Conservation (phyloP, 2,113 vertebrate species). For the Melanocharis versteri region DNA sequence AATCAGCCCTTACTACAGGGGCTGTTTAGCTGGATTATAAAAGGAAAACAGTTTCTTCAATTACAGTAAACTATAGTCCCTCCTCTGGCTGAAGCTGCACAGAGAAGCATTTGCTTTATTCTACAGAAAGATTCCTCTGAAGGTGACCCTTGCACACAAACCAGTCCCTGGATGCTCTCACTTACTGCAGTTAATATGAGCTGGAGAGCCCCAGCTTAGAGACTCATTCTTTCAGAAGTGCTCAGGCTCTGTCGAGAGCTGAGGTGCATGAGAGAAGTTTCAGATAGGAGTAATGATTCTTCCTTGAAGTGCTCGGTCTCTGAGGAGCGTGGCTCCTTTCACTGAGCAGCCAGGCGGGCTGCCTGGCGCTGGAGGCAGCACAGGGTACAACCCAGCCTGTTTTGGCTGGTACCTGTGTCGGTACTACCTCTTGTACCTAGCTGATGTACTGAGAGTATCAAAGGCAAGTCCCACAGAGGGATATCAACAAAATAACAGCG, state of each 20-base stretch:
- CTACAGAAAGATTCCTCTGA: background rate
- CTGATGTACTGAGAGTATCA: background rate
- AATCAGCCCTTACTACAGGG: background rate
- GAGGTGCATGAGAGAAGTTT: background rate
- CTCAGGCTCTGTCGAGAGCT: background rate
- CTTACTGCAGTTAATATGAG: background rate
- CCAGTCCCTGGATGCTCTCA: background rate
- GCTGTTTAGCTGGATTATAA: background rate
- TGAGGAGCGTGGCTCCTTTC: background rate
- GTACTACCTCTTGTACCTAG: background rate
- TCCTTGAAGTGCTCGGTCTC: background rate
- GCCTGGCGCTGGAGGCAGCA: background rate
- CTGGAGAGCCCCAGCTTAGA: background rate
- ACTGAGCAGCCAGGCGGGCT: background rate
- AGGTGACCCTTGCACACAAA: constrained; percentile 21
- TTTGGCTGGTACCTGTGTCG: background rate
- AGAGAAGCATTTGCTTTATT: constrained; percentile 1
- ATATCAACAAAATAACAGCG: background rate
- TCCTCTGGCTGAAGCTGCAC: background rate
- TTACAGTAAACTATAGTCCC: background rate
- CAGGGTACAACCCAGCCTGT: background rate
- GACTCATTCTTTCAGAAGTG: background rate
- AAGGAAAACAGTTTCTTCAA: background rate
- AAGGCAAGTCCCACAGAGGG: background rate
- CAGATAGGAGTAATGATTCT: background rate